Base-by-base conservation (phyloP, 1,140 invertebrate species). In the Meloidogyne chitwoodi region DNA sequence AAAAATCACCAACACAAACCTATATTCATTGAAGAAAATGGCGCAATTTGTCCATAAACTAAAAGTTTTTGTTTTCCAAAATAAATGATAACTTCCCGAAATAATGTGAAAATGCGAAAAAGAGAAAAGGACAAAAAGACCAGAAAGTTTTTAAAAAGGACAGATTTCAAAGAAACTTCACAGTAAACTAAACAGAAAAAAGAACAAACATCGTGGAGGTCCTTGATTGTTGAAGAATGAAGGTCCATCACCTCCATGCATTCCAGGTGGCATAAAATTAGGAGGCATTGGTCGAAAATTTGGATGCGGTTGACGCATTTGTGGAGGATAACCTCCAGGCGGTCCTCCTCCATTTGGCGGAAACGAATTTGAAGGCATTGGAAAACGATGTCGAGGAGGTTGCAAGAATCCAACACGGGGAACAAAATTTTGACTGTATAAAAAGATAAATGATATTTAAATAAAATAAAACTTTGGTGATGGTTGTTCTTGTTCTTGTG, bases 231-330 rank as follows among this genome's bases (percentile, higher is more conserved):
- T n/a, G 6, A 56, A 56, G n/a, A n/a, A 56, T 6, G 48, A n/a
- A n/a, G n/a, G 48, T 56, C 48, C 48, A 56, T 56, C 48, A 6
- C 19, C 48, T n/a, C 19, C 19, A 22, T 56, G 48, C 4, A 19
- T 19, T 31, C 71, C 71, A 10, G 56, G 48, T 26, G 70, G 71
- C 16, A 64, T 61, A 38, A 27, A 73, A 26, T 64, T 64, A 8
- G 71, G 71, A 19, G 71, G 71, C 22, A 67, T 67, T n/a, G 56
- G 22, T 14, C 71, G 44, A 64, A 64, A 64, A 73, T 63, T 63
- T 11, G 70, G 70, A 5, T 29, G 70, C 0, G 56, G 41, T 16
- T 56, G 56, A 0, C 71, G 48, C n/a, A 56, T n/a, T n/a, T 56
- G 48, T 10, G 19, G 48, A 0, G 4, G 48, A 41, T 41, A 41